Percentiles rank a stretch among this genome's conserved stretches.
These are phyloP conservation scores for Meloidogyne chitwoodi DNA, from an alignment of 1,140 invertebrate species.

Conservation along the genomic window DNA sequence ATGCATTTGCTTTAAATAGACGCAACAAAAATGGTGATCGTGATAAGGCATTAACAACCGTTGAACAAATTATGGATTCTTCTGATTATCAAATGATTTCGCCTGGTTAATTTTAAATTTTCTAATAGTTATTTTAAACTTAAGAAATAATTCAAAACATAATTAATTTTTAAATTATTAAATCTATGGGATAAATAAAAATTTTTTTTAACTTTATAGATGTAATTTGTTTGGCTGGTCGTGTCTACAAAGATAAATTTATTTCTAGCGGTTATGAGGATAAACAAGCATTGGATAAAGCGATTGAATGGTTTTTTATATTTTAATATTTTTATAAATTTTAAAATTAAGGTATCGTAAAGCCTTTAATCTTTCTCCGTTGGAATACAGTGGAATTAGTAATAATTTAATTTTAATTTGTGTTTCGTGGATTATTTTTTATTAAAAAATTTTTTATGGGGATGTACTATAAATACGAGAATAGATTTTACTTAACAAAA, in stretches of 20 bases:
- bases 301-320: conserved; percentile 77
- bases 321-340: not conserved
- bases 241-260: conserved; percentile 98
- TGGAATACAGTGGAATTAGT: conserved; percentile 96
- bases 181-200: not conserved
- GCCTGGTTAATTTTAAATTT: conserved; percentile 47
- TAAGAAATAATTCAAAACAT: too few relatives aligned
- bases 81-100: conserved; percentile 83
- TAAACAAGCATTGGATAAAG: conserved; percentile 78
- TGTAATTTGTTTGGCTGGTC: conserved; percentile 93
- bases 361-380: conserved; percentile 93
- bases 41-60: conserved; percentile 84
- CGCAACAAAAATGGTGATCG: conserved; percentile 88
- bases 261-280: conserved; percentile 88
- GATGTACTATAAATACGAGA: too few relatives aligned
- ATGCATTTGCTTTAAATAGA: conserved; percentile 93
- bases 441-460: too few relatives aligned
- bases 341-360: conserved; percentile 73
- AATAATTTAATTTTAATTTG: not conserved
- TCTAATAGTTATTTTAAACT: not conserved
- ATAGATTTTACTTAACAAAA: not conserved
- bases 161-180: too few relatives aligned
- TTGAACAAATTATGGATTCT: conserved; percentile 84
- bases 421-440: conserved; percentile 64
- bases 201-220: conserved; percentile 64